Percentiles rank a stretch among this genome's conserved stretches.
Evolutionary conservation across 2,888 invertebrate species (phyloP).

Genomic region (Blastobasis adustella): DNA sequence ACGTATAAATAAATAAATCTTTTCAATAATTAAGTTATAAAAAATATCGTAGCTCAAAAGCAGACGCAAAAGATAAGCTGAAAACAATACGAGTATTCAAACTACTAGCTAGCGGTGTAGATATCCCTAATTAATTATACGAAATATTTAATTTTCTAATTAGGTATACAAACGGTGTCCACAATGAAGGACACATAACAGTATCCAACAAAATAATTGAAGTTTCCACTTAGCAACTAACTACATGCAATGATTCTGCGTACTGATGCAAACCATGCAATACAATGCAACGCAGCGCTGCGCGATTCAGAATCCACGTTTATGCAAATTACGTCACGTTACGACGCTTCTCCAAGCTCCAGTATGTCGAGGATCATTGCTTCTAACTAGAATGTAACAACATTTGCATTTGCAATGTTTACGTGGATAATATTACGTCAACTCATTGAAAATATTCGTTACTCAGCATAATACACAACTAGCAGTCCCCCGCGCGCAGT

Average conservation of each 20-base stretch:
- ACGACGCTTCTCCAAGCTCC: background rate
- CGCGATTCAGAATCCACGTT: background rate
- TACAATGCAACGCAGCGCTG: constrained; percentile 7
- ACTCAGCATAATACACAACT: too few species aligned
- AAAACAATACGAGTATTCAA: too few species aligned
- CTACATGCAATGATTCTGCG: constrained; percentile 19
- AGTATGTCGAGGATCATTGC: background rate
- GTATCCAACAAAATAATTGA: constrained; percentile 35
- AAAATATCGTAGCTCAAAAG: background rate
- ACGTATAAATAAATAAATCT: too few species aligned
- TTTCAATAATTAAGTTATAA: too few species aligned
- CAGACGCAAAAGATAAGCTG: background rate
- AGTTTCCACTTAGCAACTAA: constrained; percentile 7
- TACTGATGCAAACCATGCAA: constrained; percentile 28
- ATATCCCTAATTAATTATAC: too few species aligned
- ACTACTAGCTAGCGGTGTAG: too few species aligned
- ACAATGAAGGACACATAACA: constrained; percentile 47
- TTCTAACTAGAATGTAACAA: too few species aligned
- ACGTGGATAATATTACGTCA: too few species aligned
- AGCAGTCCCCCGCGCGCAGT: too few species aligned
- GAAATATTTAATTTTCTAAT: too few species aligned
- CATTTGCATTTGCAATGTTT: too few species aligned
- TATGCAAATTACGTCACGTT: constrained; percentile 24
- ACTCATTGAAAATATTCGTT: too few species aligned
- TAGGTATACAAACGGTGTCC: background rate